These are phyloP conservation scores for Vidua chalybeata DNA, from an alignment of 2,113 vertebrate genomes.

Conservation along the genomic window DNA sequence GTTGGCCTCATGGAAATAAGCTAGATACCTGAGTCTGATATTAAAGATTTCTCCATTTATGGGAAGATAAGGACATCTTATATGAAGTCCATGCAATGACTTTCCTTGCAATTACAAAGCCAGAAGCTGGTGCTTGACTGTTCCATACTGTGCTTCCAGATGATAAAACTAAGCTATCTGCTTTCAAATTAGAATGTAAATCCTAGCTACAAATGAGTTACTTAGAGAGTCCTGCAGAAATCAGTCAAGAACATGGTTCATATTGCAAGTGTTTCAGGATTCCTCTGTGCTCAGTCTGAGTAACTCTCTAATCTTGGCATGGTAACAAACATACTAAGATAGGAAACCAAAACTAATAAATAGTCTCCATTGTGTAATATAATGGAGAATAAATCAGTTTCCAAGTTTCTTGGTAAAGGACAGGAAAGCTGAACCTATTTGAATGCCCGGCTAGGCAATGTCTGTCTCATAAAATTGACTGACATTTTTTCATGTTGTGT, in stretches of 20 bases:
- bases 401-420: not conserved
- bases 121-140: constrained; percentile 6
- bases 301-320: not conserved
- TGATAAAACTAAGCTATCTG: constrained; percentile 21
- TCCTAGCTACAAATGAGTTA: constrained; percentile 17
- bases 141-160: not conserved
- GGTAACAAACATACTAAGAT: not conserved
- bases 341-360: constrained; percentile 12
- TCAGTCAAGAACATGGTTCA: not conserved
- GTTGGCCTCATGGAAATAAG: not conserved
- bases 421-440: not conserved
- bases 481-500: not conserved
- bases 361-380: not conserved
- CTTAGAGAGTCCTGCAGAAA: not conserved
- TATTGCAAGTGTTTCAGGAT: not conserved
- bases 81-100: not conserved
- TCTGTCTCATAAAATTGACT: not conserved
- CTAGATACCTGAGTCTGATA: not conserved
- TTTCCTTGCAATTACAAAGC: not conserved
- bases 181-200: constrained; percentile 46
- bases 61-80: not conserved
- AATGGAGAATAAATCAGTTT: not conserved
- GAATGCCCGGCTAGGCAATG: not conserved
- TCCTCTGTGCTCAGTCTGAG: not conserved
- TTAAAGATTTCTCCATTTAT: not conserved